phyloP scores from a whole-genome alignment of 1,140 invertebrate species.

The Trachymyrmex cornetzi region DNA sequence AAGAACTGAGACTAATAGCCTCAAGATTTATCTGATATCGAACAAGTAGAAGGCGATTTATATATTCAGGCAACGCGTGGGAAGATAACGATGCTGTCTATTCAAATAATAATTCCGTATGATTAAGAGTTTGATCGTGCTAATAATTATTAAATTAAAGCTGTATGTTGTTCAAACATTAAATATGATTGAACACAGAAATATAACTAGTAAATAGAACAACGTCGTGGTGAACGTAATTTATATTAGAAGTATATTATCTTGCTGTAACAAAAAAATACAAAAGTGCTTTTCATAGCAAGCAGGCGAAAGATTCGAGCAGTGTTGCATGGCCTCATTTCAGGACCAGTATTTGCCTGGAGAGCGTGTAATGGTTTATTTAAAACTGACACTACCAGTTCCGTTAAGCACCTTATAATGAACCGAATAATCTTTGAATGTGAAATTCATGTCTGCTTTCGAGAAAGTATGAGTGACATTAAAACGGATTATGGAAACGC shows the following conservation, averaged over 20 bases:
- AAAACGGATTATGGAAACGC: background rate
- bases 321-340: background rate
- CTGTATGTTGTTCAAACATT: background rate
- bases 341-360: background rate
- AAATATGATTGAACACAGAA: background rate
- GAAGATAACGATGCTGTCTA: background rate
- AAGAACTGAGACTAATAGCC: background rate
- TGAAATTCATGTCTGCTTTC: conserved; percentile 11
- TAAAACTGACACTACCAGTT: conserved; percentile 21
- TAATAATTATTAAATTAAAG: background rate
- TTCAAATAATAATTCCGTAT: background rate
- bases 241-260: conserved; percentile 19
- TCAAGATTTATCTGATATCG: background rate
- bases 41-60: background rate
- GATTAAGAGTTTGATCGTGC: background rate
- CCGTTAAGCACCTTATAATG: conserved; percentile 16
- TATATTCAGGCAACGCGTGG: background rate
- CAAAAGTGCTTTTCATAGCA: conserved; percentile 6
- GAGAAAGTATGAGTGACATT: conserved; percentile 16
- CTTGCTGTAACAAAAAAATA: conserved; percentile 31
- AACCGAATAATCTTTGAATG: conserved; percentile 28
- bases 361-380: conserved; percentile 4
- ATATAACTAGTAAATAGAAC: background rate
- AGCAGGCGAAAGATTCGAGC: conserved; percentile 37
- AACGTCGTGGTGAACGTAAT: background rate